Evolutionary conservation across 2,113 vertebrate species (phyloP).

Genomic region (Spermophilus dauricus): DNA sequence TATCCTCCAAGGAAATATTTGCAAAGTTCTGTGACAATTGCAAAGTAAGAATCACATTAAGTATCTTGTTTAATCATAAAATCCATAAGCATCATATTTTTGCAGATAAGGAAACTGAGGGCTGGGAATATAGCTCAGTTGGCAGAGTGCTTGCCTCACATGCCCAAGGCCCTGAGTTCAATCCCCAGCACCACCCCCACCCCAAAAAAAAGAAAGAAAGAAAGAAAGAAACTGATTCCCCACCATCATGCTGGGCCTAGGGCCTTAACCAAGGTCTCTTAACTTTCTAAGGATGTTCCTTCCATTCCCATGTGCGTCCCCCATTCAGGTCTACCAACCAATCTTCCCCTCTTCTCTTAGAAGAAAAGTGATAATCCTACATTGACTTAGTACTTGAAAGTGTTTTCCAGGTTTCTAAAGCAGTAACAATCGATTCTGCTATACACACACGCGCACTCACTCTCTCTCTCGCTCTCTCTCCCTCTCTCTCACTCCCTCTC

Average conservation of each 20-base stretch:
- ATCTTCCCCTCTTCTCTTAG: not conserved
- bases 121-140: too few species aligned
- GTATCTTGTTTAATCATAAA: not conserved
- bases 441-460: not conserved
- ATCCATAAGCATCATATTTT: not conserved
- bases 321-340: not conserved
- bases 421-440: not conserved
- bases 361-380: not conserved
- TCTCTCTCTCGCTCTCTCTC: not conserved
- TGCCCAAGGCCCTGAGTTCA: too few species aligned
- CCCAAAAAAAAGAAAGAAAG: too few species aligned
- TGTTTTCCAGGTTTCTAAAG: conserved; percentile 29
- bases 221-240: conserved; percentile 18
- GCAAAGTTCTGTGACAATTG: not conserved
- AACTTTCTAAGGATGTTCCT: not conserved
- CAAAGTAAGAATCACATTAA: not conserved
- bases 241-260: not conserved
- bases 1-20: not conserved
- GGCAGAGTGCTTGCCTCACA: too few species aligned
- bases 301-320: not conserved
- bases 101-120: not conserved
- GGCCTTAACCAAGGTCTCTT: not conserved
- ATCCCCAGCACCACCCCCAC: too few species aligned
- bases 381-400: not conserved
- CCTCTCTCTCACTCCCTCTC: not conserved